A percentile compares a stretch with the other conserved stretches of the same genome.
Conservation (phyloP, 1,140 invertebrate species). For the Stratiolaelaps scimitus region DNA sequence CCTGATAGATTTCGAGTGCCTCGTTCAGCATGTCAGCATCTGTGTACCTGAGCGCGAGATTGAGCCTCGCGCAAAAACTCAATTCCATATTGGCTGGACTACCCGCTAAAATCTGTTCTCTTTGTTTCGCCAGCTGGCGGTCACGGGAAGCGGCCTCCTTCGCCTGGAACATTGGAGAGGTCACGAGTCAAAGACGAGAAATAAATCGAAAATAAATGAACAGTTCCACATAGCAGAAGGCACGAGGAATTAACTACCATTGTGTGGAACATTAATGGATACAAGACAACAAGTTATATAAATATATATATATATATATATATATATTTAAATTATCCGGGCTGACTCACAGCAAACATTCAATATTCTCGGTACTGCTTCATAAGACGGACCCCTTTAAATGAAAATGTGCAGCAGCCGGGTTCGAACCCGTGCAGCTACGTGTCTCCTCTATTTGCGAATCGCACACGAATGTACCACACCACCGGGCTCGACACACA, state of each 20-base stretch:
- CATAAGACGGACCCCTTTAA: no score
- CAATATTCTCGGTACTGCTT: no score
- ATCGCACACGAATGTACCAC: no score
- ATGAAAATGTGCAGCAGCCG: no score
- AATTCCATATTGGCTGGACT: slow-evolving; percentile 83
- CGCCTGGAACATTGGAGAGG: slow-evolving; percentile 63
- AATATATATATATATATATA: no score
- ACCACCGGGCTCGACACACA: no score
- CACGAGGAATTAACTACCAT: background rate
- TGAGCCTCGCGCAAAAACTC: slow-evolving; percentile 76
- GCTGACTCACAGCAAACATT: no score
- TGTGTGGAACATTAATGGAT: background rate
- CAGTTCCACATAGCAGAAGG: slow-evolving; percentile 26
- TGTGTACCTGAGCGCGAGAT: slow-evolving; percentile 81
- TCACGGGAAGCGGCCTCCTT: slow-evolving; percentile 92
- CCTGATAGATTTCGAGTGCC: slow-evolving; percentile 85
- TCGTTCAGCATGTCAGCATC: slow-evolving; percentile 88
- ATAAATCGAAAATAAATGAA: slow-evolving; percentile 38
- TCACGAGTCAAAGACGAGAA: no score
- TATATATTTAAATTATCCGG: no score
- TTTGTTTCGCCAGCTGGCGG: slow-evolving; percentile 47
- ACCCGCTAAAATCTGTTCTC: slow-evolving; percentile 72
- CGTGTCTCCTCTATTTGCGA: no score
- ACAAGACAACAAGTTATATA: slow-evolving; percentile 25
- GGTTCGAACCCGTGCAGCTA: no score